These are phyloP conservation scores for Cryptoleucopteryx plumbea DNA, from an alignment of 2,113 vertebrate species.

Conservation along the genomic window DNA sequence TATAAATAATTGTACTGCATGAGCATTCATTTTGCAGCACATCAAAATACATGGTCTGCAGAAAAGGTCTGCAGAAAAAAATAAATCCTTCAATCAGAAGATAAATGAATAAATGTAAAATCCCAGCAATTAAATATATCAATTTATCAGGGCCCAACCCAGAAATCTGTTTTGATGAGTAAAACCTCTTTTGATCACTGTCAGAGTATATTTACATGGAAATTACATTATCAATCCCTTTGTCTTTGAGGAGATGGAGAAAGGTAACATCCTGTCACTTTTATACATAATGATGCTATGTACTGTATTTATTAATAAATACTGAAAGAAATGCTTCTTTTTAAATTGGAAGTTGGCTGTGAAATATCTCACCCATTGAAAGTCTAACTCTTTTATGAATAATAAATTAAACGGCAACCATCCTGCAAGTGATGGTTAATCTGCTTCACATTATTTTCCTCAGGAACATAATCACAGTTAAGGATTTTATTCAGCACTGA, in stretches of 20 bases:
- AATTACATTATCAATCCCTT: slow-evolving; percentile 22
- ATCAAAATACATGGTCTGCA: slow-evolving; percentile 5
- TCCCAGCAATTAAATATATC: not conserved
- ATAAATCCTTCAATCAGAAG: not conserved
- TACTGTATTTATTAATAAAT: slow-evolving; percentile 29
- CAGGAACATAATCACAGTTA: not conserved
- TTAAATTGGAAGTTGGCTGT: not conserved
- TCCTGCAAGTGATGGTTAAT: not conserved
- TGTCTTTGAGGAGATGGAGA: slow-evolving; percentile 1
- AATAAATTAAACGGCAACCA: not conserved
- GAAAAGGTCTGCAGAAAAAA: not conserved
- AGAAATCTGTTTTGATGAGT: slow-evolving; percentile 5
- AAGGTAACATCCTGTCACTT: not conserved
- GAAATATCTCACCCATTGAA: not conserved
- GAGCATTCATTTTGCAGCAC: slow-evolving; percentile 21
- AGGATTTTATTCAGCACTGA: not conserved
- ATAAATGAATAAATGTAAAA: not conserved
- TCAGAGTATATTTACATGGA: slow-evolving; percentile 1
- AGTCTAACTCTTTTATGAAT: slow-evolving; percentile 7
- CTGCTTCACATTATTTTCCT: not conserved
- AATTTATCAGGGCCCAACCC: not conserved
- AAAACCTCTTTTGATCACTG: not conserved
- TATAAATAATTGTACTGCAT: slow-evolving; percentile 34
- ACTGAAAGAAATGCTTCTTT: not conserved
- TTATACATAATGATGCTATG: not conserved